Percentiles rank a stretch among this genome's conserved stretches.
Conservation (phyloP, 2,888 invertebrate genomes). For the Epistrophella euchroma region DNA sequence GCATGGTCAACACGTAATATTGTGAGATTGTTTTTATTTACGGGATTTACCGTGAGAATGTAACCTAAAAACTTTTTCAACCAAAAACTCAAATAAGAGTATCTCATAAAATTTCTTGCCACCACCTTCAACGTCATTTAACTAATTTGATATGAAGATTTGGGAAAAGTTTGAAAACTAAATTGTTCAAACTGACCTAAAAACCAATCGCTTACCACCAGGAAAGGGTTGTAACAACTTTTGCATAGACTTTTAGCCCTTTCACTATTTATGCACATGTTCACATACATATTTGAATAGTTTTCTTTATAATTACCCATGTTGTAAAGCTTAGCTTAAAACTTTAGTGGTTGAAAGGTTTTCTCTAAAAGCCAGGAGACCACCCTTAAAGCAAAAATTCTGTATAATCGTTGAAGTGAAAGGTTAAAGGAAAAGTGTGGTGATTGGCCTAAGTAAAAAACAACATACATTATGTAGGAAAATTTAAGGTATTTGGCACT, state of each 20-base stretch:
- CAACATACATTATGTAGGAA: too few relatives aligned
- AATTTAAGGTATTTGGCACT: too few relatives aligned
- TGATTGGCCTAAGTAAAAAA: too few relatives aligned
- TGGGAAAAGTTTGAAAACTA: too few relatives aligned
- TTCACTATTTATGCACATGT: too few relatives aligned
- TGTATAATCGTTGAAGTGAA: too few relatives aligned
- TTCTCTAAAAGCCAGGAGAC: too few relatives aligned
- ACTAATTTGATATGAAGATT: slow-evolving; percentile 5
- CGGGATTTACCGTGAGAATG: neutral
- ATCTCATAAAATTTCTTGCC: neutral
- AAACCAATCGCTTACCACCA: neutral
- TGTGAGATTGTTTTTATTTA: neutral
- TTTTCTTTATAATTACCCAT: neutral
- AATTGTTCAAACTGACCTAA: slow-evolving; percentile 4
- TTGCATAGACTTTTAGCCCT: neutral
- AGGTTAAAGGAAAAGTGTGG: too few relatives aligned
- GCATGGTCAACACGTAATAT: neutral
- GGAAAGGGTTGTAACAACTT: neutral
- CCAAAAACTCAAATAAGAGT: neutral
- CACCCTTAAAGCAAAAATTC: too few relatives aligned
- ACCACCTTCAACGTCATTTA: neutral
- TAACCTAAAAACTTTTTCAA: too few relatives aligned
- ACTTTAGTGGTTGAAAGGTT: too few relatives aligned
- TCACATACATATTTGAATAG: neutral
- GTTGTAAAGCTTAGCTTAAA: too few relatives aligned